Evolutionary conservation across 2,888 invertebrate genomes (phyloP), one percentile per base, ranked within the genome.

Genomic region (Polydrusus cervinus): DNA sequence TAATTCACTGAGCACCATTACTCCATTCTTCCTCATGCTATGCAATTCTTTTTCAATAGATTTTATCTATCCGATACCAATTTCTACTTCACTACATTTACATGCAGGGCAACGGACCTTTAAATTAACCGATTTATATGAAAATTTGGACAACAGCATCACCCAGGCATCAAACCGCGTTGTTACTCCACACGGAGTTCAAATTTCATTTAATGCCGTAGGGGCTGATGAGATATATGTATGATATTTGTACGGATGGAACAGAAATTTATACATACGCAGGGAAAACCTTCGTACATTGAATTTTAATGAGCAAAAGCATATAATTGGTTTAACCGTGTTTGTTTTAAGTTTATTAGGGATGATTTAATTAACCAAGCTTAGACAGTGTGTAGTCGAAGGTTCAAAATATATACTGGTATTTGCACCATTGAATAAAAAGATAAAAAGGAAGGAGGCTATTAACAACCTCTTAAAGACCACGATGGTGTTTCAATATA

Each of bases 181-280:
- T 67, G 67, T 67, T 67, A 49, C 66, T 66, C 40, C 47, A 47
- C 61, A 60, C 16, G 66, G 30, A 72, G 55, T 30, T 51, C 40
- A 67, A 72, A 57, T 66, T 57, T 38, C 57, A 67, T 72, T 72
- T 66, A 55, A 67, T 67, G 57, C 67, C 67, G 60, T 47, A 20
- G 45, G 72, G 72, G 30, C 38, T 51, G 72, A 72, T 61, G 67
- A 72, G 66, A 66, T 72, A 67, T 72, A 72, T 53, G 55, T 67
- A 67, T 40, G 67, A 67, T 67, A 67, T 67, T 67, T 67, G n/a
- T 60, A 38, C 57, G 57, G 38, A 60, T 60, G 38, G 18, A 60
- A 16, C 11, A 38, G 57, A 38, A 60, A 60, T 60, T 38, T 60
- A 60, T 60, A 60, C 38, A 60, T 60, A 60, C 57, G 57, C 38